Conservation (phyloP, 2,888 invertebrate species). For the Petrolisthes cinctipes region DNA sequence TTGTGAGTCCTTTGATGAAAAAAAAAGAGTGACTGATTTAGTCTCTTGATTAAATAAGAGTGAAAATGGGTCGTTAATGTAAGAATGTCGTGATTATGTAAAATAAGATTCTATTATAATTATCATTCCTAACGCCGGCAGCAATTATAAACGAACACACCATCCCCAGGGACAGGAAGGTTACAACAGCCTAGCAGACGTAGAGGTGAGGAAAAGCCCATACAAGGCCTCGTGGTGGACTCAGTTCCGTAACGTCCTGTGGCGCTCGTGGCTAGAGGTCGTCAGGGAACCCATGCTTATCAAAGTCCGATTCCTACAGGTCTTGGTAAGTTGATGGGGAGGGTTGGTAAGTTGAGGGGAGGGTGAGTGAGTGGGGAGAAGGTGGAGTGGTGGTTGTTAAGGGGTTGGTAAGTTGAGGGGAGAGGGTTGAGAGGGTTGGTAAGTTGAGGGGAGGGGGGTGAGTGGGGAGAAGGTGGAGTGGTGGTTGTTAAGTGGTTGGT, state of each 20-base stretch:
- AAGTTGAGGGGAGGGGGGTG: too few species aligned
- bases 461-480: too few species aligned
- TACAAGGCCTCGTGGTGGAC: conserved; percentile 89
- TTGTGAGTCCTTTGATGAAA: too few species aligned
- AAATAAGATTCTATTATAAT: not conserved
- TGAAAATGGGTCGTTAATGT: not conserved
- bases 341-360: not conserved
- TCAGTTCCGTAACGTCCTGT: conserved; percentile 89
- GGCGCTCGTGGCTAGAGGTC: conserved; percentile 90
- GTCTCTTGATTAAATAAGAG: not conserved
- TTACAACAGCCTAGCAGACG: conserved; percentile 48
- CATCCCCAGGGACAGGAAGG: not conserved
- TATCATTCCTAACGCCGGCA: not conserved
- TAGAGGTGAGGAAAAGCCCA: conserved; percentile 71
- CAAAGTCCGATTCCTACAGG: conserved; percentile 88
- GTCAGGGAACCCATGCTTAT: conserved; percentile 91
- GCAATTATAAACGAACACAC: not conserved
- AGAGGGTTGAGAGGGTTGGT: too few species aligned
- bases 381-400: not conserved
- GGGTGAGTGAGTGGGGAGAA: not conserved
- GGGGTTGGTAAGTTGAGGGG: too few species aligned
- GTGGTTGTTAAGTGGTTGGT: too few species aligned
- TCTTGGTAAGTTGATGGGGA: conserved; percentile 76
- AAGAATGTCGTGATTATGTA: not conserved
- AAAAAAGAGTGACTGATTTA: not conserved